These are phyloP conservation scores for Drosophila sordidula DNA, from an alignment of 2,888 invertebrate genomes.

Conservation along the genomic window DNA sequence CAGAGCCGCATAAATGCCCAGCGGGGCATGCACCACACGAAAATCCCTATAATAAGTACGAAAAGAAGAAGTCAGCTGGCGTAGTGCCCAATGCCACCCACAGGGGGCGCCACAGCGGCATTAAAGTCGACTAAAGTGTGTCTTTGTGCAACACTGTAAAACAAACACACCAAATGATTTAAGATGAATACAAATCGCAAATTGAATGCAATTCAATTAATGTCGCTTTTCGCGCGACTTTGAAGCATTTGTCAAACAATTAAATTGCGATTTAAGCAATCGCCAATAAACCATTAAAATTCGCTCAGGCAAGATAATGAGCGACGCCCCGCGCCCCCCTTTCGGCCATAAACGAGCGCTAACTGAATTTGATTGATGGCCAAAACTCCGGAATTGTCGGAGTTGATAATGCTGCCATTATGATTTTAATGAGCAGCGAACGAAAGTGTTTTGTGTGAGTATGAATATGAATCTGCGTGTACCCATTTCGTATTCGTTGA, in stretches of 20 bases:
- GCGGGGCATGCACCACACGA: conserved; percentile 5
- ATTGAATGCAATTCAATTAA: conserved; percentile 48
- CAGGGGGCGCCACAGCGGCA: conserved; percentile 5
- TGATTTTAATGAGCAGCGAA: conserved; percentile 74
- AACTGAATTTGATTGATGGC: conserved; percentile 67
- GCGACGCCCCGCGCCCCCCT: conserved; percentile 2
- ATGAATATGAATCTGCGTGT: not conserved
- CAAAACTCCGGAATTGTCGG: conserved; percentile 12
- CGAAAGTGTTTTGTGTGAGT: conserved; percentile 62
- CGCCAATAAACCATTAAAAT: conserved; percentile 62
- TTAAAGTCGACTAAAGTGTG: conserved; percentile 33
- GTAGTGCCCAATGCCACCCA: conserved; percentile 13
- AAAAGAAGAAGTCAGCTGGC: conserved; percentile 12
- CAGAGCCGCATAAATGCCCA: conserved; percentile 25
- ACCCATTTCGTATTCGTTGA: conserved; percentile 15
- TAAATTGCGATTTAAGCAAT: conserved; percentile 70
- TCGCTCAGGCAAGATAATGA: conserved; percentile 45
- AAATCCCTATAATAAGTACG: conserved; percentile 18
- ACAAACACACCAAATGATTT: conserved; percentile 9
- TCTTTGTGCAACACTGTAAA: not conserved
- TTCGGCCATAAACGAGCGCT: not conserved
- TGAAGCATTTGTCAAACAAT: conserved; percentile 58
- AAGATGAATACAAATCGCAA: not conserved
- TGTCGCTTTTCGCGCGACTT: conserved; percentile 5
- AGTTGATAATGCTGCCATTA: conserved; percentile 60